Evolutionary conservation across 2,113 vertebrate species (phyloP).

Genomic region (Toxotes jaculatrix): DNA sequence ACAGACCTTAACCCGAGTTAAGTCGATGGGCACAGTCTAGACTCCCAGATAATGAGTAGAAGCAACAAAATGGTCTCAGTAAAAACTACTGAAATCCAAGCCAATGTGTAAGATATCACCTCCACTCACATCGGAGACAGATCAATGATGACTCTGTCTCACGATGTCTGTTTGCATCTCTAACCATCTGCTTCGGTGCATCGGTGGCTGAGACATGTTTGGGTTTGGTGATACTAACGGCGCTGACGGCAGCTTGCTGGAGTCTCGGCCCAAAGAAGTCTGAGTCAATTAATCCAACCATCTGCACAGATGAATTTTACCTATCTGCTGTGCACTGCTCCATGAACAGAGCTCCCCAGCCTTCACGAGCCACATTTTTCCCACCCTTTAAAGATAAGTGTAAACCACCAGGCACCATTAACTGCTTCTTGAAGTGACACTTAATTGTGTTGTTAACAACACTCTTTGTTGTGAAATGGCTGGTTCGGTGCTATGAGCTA

Average conservation of each 20-base stretch:
- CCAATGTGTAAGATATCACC: constrained; percentile 20
- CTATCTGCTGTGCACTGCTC: constrained; percentile 29
- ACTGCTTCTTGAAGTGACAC: constrained; percentile 37
- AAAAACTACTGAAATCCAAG: constrained; percentile 22
- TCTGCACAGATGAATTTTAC: constrained; percentile 66
- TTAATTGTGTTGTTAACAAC: constrained; percentile 29
- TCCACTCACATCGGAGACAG: constrained; percentile 26
- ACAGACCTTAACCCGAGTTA: constrained; percentile 6
- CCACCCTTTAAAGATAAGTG: constrained; percentile 26
- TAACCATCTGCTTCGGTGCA: constrained; percentile 72
- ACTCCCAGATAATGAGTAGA: constrained; percentile 10
- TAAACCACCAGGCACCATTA: constrained; percentile 39
- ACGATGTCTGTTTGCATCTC: constrained; percentile 44
- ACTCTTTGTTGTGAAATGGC: constrained; percentile 47
- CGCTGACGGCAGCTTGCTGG: constrained; percentile 42
- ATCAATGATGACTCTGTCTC: constrained; percentile 46
- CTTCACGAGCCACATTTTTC: constrained; percentile 11
- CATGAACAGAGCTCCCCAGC: constrained; percentile 39
- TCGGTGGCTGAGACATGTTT: constrained; percentile 55
- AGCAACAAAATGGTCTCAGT: constrained; percentile 10
- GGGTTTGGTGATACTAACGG: constrained; percentile 57
- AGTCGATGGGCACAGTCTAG: neutral
- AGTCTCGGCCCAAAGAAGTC: constrained; percentile 50
- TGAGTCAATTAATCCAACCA: constrained; percentile 71
- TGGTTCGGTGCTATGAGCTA: constrained; percentile 19